Evolutionary conservation across 1,140 invertebrate species (phyloP).

Genomic region (Yoshiicerus persimilis): DNA sequence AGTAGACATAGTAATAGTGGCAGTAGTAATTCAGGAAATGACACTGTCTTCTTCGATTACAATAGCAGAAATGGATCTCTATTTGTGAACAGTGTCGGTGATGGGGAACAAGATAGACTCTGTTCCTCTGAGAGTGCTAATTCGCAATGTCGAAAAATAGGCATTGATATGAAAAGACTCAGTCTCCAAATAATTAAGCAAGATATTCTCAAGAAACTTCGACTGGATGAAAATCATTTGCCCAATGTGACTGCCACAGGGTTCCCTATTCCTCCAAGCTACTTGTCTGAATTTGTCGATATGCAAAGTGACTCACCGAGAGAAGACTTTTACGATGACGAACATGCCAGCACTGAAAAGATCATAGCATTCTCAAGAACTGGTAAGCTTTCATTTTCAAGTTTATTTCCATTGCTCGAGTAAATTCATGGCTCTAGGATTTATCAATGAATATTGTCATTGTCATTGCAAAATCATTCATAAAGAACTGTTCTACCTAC

Average conservation of each 20-base stretch:
- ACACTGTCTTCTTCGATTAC: not conserved
- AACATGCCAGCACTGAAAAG: conserved; percentile 47
- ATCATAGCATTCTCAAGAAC: conserved; percentile 49
- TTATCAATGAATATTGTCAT: no score
- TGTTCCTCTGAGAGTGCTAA: not conserved
- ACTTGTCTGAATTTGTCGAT: conserved; percentile 41
- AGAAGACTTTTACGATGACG: conserved; percentile 44
- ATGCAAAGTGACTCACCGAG: conserved; percentile 45
- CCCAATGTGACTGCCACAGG: conserved; percentile 40
- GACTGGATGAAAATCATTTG: conserved; percentile 46
- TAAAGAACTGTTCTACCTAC: not conserved
- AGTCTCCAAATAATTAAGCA: conserved; percentile 41
- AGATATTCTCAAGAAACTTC: conserved; percentile 45
- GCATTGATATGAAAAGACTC: conserved; percentile 42
- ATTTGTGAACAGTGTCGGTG: not conserved
- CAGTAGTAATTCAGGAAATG: not conserved
- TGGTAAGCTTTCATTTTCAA: conserved; percentile 32
- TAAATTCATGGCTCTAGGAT: no score
- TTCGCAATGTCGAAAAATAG: not conserved
- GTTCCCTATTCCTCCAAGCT: conserved; percentile 38
- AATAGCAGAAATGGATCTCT: conserved; percentile 12
- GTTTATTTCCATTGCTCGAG: no score
- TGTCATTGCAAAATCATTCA: not conserved
- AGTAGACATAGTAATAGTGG: conserved; percentile 3
- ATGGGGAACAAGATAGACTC: not conserved